Base-by-base conservation (phyloP, 1,140 invertebrate species). In the Drosophila triauraria region DNA sequence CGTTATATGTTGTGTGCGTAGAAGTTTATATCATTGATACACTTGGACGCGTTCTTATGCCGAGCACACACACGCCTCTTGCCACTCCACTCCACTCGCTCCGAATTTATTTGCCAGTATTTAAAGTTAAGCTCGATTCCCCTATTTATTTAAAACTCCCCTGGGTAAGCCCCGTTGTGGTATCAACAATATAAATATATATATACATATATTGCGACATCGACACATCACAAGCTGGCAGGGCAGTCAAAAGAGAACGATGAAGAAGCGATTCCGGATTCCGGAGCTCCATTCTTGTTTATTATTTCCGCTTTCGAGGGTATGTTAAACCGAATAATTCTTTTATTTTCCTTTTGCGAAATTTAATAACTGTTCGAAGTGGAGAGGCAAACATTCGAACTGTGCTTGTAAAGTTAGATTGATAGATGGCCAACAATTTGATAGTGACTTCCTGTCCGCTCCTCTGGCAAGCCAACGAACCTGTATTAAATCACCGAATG, bases 21-120 rank as follows among this genome's bases (percentile, higher is more conserved):
- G 69, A 57, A 83, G 67, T 78, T 83, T 83, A 83, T 83, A 83
- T 83, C 81, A 78, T 83, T 77, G 74, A 84, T 77, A 77, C 82
- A 84, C 81, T 84, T 84, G 72, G 67, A 72, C 77, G 82, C 81
- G 77, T 84, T 84, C 81, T 82, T 83, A 68, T 75, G 56, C 53
- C 47, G 57, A 58, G 42, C 32, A 43, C 43, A 68, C 62, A 44
- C 62, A 44, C 35, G 23, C 2, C 20, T n/a, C n/a, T n/a, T n/a
- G n/a, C n/a, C 20, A 20, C 20, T 20, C 20, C 20, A 20, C 20
- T 20, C 20, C 20, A 20, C 17, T 0, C 43, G n/a, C 13, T 5
- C 12, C 20, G 8, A 20, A 46, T 61, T 35, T 46, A 46, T 59
- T 30, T 32, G 27, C 27, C 44, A 71, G 67, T 72, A 72, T 38